A percentile compares a stretch with the other conserved stretches of the same genome.
These are phyloP conservation scores for Cylindroiulus punctatus DNA, from an alignment of 2,888 invertebrate species.

Conservation along the genomic window DNA sequence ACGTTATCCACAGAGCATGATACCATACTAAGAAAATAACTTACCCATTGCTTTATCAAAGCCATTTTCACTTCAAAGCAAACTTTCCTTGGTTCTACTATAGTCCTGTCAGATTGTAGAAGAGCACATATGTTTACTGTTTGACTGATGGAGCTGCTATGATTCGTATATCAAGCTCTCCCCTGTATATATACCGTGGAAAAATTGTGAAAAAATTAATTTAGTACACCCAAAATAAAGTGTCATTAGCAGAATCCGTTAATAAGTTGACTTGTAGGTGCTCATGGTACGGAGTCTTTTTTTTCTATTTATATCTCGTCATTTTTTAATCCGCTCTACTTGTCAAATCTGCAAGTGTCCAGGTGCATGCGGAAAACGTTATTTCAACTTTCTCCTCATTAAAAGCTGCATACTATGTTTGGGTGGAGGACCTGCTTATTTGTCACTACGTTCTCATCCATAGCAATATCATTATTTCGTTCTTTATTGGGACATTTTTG, in stretches of 20 bases:
- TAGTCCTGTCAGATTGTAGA: neutral
- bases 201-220: neutral
- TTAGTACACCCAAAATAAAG: too few species aligned
- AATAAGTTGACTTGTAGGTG: neutral
- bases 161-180: neutral
- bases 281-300: neutral
- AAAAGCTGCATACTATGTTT: constrained; percentile 8
- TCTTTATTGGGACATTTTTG: neutral
- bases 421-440: neutral
- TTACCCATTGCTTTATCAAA: neutral
- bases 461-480: neutral
- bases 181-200: neutral
- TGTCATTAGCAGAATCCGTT: neutral
- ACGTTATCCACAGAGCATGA: too few species aligned
- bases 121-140: neutral
- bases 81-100: neutral
- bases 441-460: neutral
- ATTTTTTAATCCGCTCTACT: neutral
- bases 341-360: neutral
- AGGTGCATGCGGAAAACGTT: neutral
- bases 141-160: neutral
- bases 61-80: neutral
- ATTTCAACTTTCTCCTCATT: neutral
- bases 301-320: neutral
- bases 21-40: neutral